A percentile compares a stretch with the other conserved stretches of the same genome.
Conservation (phyloP, 2,797 vertebrate genomes). For the Cirrhinus mrigala region DNA sequence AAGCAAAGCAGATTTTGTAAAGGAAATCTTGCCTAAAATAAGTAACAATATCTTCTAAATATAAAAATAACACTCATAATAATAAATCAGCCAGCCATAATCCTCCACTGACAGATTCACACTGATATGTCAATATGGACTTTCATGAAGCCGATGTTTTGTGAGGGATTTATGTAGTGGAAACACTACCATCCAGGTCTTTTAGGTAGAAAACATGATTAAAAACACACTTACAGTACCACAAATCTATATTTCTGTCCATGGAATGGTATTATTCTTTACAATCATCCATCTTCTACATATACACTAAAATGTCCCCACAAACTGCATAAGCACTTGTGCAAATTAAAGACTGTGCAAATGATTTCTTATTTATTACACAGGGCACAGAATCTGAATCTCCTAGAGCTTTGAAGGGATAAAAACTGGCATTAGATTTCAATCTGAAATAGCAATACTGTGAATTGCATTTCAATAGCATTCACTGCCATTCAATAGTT, state of each 20-base stretch:
- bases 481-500: neutral
- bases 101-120: neutral
- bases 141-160: neutral
- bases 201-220: neutral
- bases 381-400: neutral
- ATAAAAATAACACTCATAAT: conserved; percentile 29
- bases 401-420: neutral
- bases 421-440: neutral
- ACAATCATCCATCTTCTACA: conserved; percentile 16
- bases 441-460: neutral
- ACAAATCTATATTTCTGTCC: neutral
- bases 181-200: neutral
- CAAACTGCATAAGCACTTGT: neutral
- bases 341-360: conserved; percentile 9
- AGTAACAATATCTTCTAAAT: neutral
- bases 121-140: neutral
- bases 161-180: neutral
- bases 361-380: neutral
- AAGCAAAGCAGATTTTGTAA: neutral
- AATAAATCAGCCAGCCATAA: neutral
- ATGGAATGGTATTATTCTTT: conserved; percentile 1
- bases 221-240: neutral
- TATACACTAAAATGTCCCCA: neutral
- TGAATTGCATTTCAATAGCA: neutral
- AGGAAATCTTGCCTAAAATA: neutral